Conservation (phyloP, 2,797 vertebrate genomes). For the Presbytis comata region DNA sequence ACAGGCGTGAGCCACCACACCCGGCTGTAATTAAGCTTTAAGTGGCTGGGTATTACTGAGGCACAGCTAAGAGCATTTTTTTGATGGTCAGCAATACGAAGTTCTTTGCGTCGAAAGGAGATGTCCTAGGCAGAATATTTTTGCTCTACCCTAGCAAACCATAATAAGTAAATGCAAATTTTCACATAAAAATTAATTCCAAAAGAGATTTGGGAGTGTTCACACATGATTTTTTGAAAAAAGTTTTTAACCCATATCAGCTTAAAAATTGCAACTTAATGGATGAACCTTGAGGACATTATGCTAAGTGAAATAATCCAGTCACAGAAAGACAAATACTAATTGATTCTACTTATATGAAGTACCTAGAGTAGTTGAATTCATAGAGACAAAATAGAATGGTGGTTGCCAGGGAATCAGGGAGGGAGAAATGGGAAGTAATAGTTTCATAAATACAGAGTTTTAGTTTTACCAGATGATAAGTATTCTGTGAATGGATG, state of each 20-base stretch:
- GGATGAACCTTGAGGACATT: background rate
- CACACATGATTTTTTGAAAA: constrained; percentile 5
- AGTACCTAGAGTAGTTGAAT: background rate
- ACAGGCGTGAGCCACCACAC: no score
- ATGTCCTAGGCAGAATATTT: constrained; percentile 58
- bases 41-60: constrained; percentile 11
- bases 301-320: constrained; percentile 30
- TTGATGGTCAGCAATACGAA: background rate
- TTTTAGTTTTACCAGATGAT: constrained; percentile 28
- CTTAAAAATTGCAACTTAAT: constrained; percentile 43
- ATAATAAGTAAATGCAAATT: constrained; percentile 38
- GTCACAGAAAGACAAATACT: constrained; percentile 39
- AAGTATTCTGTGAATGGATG: background rate
- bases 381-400: constrained; percentile 19
- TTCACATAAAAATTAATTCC: constrained; percentile 42
- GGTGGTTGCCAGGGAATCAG: background rate
- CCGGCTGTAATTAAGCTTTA: background rate
- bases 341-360: constrained; percentile 11
- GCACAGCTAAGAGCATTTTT: background rate
- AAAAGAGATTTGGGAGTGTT: constrained; percentile 43
- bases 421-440: background rate
- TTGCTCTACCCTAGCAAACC: constrained; percentile 47
- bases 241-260: constrained; percentile 30
- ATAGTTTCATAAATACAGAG: background rate
- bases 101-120: constrained; percentile 44